Percentiles rank a stretch among this genome's conserved stretches.
Conservation (phyloP, 1,140 invertebrate genomes). For the Charaxes varanes region DNA sequence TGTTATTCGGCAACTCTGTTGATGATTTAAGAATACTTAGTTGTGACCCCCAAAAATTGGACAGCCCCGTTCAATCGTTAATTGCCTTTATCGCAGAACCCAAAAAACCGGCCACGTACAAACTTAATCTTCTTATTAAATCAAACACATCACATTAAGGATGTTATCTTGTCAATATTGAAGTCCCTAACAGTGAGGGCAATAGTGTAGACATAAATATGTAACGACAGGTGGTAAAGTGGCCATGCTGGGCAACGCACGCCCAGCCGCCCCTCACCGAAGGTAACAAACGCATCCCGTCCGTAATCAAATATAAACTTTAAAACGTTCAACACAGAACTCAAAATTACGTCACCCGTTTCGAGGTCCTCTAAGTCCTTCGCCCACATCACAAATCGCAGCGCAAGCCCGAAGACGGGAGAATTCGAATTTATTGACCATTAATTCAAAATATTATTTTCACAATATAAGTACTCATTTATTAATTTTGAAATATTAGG, state of each 20-base stretch:
- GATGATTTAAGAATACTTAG: too few species aligned
- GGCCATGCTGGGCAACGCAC: slow-evolving; percentile 69
- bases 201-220: slow-evolving; percentile 74
- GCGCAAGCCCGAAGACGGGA: slow-evolving; percentile 70
- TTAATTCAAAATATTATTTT: slow-evolving; percentile 75
- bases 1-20: too few species aligned
- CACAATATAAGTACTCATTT: slow-evolving; percentile 74
- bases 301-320: slow-evolving; percentile 40
- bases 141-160: slow-evolving; percentile 76
- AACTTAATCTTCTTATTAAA: slow-evolving; percentile 75
- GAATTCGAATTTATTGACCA: slow-evolving; percentile 74
- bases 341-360: not conserved
- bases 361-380: slow-evolving; percentile 20
- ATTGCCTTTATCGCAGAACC: slow-evolving; percentile 47
- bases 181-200: slow-evolving; percentile 72
- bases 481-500: slow-evolving; percentile 75
- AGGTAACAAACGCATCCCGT: slow-evolving; percentile 24
- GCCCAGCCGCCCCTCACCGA: slow-evolving; percentile 28
- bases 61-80: slow-evolving; percentile 33
- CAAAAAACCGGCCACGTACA: slow-evolving; percentile 50
- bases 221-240: slow-evolving; percentile 72
- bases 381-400: slow-evolving; percentile 34
- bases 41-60: not conserved
- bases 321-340: slow-evolving; percentile 21
- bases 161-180: slow-evolving; percentile 76